Evolutionary conservation across 64 coral and sea anemone genomes (phyloP).

Genomic region (Montipora efflorescens): DNA sequence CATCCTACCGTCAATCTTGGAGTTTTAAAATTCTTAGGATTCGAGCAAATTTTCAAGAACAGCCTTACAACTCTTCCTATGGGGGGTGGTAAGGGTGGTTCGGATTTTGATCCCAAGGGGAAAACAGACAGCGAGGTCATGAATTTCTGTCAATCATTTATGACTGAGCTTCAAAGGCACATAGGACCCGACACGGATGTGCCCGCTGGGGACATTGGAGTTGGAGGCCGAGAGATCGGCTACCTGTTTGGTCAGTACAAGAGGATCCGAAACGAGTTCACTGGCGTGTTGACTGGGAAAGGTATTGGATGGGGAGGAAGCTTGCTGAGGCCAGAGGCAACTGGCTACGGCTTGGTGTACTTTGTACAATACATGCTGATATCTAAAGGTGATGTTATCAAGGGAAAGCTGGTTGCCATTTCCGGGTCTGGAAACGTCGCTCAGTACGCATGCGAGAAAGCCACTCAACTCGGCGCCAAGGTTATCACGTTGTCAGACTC

Average conservation of each 20-base stretch:
- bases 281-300: conserved; percentile 92
- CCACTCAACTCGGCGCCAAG: conserved; percentile 78
- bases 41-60: conserved; percentile 89
- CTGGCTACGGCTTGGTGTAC: conserved; percentile 93
- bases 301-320: conserved; percentile 88
- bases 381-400: conserved; percentile 69
- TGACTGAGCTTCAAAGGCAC: conserved; percentile 90
- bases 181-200: conserved; percentile 90
- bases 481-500: conserved; percentile 89
- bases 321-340: conserved; percentile 84
- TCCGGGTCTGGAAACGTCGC: conserved; percentile 94
- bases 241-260: conserved; percentile 95
- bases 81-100: conserved; percentile 92
- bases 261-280: conserved; percentile 91
- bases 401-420: conserved; percentile 81
- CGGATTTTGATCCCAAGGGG: conserved; percentile 93
- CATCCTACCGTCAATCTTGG: conserved; percentile 75
- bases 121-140: conserved; percentile 95
- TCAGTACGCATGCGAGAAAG: conserved; percentile 81
- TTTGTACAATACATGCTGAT: conserved; percentile 87
- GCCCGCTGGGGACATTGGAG: conserved; percentile 91
- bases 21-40: conserved; percentile 80
- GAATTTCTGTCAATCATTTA: conserved; percentile 95
- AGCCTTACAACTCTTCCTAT: conserved; percentile 90
- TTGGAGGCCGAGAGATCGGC: conserved; percentile 90